Evolutionary conservation across 2,888 invertebrate species (phyloP).

Genomic region (Cancer borealis): DNA sequence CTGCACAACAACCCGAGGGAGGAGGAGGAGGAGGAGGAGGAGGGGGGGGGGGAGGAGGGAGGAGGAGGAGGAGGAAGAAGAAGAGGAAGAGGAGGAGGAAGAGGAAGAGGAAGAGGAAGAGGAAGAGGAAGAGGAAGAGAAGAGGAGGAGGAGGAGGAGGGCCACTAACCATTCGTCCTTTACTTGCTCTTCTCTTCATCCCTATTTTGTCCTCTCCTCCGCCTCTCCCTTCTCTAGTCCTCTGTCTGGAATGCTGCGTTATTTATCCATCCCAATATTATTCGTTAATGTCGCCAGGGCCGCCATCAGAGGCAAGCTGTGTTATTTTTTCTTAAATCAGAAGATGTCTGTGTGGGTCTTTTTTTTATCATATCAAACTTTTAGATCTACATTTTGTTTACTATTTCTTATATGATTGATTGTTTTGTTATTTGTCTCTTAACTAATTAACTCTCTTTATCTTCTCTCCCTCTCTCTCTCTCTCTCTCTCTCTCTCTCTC

Average conservation of each 20-base stretch:
- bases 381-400: too few species aligned
- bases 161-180: neutral
- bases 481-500: too few species aligned
- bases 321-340: constrained; percentile 20
- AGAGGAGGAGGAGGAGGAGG: neutral
- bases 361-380: too few species aligned
- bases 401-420: neutral
- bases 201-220: neutral
- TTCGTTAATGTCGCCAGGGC: neutral
- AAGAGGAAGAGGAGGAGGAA: neutral
- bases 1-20: neutral
- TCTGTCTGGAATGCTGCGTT: neutral
- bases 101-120: neutral
- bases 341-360: neutral
- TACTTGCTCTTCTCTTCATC: neutral
- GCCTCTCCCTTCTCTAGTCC: neutral
- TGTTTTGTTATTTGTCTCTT: neutral
- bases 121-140: neutral
- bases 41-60: constrained; percentile 20
- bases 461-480: too few species aligned
- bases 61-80: neutral
- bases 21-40: constrained; percentile 20
- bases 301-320: neutral
- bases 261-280: constrained; percentile 20
- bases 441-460: too few species aligned